Base-by-base conservation (phyloP, 2,888 invertebrate species). In the Eulithis testata region DNA sequence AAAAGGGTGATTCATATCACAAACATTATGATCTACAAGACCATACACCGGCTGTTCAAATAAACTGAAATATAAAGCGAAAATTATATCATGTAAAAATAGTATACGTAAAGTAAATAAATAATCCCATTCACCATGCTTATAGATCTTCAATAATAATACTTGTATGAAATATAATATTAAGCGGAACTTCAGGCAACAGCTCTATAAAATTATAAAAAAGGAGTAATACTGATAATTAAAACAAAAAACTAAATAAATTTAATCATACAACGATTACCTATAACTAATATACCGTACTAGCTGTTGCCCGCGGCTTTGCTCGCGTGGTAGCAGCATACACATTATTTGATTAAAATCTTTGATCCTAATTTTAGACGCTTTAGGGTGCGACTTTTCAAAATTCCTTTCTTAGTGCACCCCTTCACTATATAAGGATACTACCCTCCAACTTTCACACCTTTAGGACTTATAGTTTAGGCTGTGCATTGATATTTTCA, bases 11-110 rank as follows among this genome's bases (percentile, higher is more conserved):
- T 64, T 73, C 70, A 69, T 64, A 60, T 54, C 60, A 60, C 61
- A 67, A 62, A 75, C 36, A 59, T 6, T 49, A 70, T 67, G 61
- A n/a, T 69, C 67, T 21, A 70, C 74, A 76, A 78, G 79, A 85
- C 75, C 78, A 81, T 58, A 79, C 74, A 63, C 83, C 86, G 82
- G 80, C 78, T 83, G 82, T 77, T 70, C 72, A 81, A 81, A 85
- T 77, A 78, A 78, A 78, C 74, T 68, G 66, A 73, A 80, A 77
- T 72, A 77, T 72, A 70, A 74, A 73, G 75, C 72, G 69, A 75
- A 68, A 66, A 45, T 73, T 74, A 73, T 75, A 77, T 73, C 55
- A 77, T 73, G 75, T 78, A 78, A 76, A 78, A 76, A 72, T 78
- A 74, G 66, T 72, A 74, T 71, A 75, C 70, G 73, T 76, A 76